Evolutionary conservation across 1,140 invertebrate genomes (phyloP).

Genomic region (Anadara kagoshimensis): DNA sequence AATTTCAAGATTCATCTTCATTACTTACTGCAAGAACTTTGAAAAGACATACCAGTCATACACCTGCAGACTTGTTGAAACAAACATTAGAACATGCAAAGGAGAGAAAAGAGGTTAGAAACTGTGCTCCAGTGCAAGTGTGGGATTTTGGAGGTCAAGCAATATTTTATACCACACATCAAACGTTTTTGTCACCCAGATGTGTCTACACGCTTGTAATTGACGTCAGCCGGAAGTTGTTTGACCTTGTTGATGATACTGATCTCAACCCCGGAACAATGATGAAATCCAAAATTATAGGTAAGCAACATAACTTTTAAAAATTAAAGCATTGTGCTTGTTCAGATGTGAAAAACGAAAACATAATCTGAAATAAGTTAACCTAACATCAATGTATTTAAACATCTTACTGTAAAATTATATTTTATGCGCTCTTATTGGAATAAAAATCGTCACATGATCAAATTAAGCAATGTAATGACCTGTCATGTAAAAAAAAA

Average conservation of each 20-base stretch:
- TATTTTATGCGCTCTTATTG: neutral
- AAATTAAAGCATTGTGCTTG: neutral
- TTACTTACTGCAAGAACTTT: too few relatives aligned
- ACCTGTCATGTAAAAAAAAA: too few relatives aligned
- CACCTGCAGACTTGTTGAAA: too few relatives aligned
- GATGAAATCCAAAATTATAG: neutral
- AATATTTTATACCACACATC: slow-evolving; percentile 29
- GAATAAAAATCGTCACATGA: too few relatives aligned
- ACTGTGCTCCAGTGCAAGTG: slow-evolving; percentile 5
- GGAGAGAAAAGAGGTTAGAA: too few relatives aligned
- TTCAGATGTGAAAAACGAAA: neutral
- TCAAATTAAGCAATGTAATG: too few relatives aligned
- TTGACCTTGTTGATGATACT: neutral
- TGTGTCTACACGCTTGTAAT: slow-evolving; percentile 14
- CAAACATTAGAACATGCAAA: too few relatives aligned
- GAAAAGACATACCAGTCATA: too few relatives aligned
- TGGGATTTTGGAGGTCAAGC: slow-evolving; percentile 33
- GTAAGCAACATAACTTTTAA: neutral
- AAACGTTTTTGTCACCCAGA: slow-evolving; percentile 22
- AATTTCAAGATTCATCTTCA: too few relatives aligned
- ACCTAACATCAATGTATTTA: neutral
- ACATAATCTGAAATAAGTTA: neutral
- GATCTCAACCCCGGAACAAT: neutral
- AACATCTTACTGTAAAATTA: neutral
- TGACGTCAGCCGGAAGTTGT: neutral